Percentiles rank a stretch among this genome's conserved stretches.
These are phyloP conservation scores for Molossus molossus DNA, from an alignment of 2,797 vertebrate species.

Conservation along the genomic window DNA sequence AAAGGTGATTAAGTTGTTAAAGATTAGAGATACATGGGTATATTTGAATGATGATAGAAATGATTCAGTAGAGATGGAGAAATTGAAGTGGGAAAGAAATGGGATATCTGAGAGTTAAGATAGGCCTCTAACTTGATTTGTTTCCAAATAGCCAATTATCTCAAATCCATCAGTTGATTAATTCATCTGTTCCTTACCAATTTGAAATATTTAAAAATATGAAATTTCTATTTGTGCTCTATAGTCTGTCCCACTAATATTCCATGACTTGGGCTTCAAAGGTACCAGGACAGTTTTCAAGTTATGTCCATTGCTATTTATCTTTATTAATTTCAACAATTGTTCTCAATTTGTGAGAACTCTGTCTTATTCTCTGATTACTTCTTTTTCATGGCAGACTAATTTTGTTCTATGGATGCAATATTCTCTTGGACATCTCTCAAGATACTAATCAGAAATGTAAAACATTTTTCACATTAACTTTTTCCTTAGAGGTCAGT, in stretches of 20 bases:
- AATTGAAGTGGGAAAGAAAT: constrained; percentile 26
- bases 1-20: background rate
- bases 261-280: constrained; percentile 29
- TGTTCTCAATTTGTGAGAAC: constrained; percentile 29
- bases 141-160: constrained; percentile 43
- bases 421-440: constrained; percentile 30
- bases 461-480: background rate
- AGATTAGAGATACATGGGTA: background rate
- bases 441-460: constrained; percentile 13
- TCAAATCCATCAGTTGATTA: background rate
- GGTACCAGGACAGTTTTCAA: constrained; percentile 34
- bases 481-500: constrained; percentile 1
- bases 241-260: background rate
- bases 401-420: constrained; percentile 28
- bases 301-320: background rate
- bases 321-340: constrained; percentile 10
- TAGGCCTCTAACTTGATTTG: constrained; percentile 21
- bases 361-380: background rate
- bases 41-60: background rate
- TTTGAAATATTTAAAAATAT: constrained; percentile 61
- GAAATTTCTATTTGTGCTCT: background rate
- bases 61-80: background rate
- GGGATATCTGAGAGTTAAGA: background rate
- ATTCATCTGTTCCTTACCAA: constrained; percentile 10
- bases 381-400: constrained; percentile 40